Evolutionary conservation across 1,140 invertebrate species (phyloP).

Genomic region (Sesamia nonagrioides): DNA sequence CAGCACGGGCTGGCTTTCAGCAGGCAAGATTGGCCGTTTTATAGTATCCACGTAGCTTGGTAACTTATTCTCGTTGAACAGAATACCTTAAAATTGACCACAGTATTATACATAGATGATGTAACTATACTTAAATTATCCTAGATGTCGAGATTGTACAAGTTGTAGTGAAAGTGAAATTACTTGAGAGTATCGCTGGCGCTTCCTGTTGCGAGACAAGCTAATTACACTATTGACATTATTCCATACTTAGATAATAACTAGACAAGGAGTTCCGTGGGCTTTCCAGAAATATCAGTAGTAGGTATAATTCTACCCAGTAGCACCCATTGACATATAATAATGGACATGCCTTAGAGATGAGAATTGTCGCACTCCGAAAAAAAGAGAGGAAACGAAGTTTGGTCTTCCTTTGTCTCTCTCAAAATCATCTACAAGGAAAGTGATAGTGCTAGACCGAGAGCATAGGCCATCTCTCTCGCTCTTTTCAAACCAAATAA

Average conservation of each 20-base stretch:
- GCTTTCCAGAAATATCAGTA: not conserved
- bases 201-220: slow-evolving; percentile 14
- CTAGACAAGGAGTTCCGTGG: not conserved
- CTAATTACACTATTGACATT: slow-evolving; percentile 23
- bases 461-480: no score
- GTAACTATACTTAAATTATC: slow-evolving; percentile 17
- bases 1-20: no score
- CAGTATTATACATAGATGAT: slow-evolving; percentile 12
- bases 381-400: no score
- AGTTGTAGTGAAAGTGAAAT: slow-evolving; percentile 12
- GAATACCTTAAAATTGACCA: slow-evolving; percentile 3
- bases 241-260: not conserved
- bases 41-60: not conserved
- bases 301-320: no score
- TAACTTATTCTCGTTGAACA: not conserved
- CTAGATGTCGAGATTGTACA: slow-evolving; percentile 6
- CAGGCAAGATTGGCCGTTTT: no score
- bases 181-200: not conserved
- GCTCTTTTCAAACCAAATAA: no score
- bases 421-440: no score
- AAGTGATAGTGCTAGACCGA: no score
- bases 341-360: no score
- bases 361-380: no score
- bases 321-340: no score
- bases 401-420: no score